Evolutionary conservation across 1,140 invertebrate species (phyloP), one percentile per base, ranked within the genome.

Genomic region (Drosophila setifemur): DNA sequence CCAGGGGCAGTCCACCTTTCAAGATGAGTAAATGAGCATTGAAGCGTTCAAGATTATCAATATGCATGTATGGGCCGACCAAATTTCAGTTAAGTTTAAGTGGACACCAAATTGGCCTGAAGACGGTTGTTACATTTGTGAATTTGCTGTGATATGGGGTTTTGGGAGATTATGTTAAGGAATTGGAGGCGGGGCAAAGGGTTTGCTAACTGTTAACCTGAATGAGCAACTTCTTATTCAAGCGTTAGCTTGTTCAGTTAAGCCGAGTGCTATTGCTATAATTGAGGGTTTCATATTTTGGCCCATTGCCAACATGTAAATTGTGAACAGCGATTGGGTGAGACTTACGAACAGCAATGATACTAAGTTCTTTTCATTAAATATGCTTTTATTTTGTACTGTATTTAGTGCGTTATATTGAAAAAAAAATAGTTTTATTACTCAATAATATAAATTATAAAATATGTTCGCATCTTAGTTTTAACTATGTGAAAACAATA

Each of bases 11-110:
- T 33, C 12, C 57, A 47, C 47, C 57, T 73, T 73, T 73, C 69
- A 64, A 73, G 68, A 73, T 73, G 57, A 53, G 45, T 73, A 73
- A 73, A 64, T 73, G 69, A 73, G 69, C 69, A 72, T 47, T 73
- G 45, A 45, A 72, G 48, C 69, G 69, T 73, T 73, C 42, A 53
- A 73, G 69, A 73, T 73, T 73, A 73, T 73, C 69, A 73, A 73
- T 73, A 73, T 73, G 68, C 69, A 73, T 73, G 69, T 53, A 47
- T 63, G 68, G 39, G 60, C 16, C 42, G 60, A 29, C 31, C 29
- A 64, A 63, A 64, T 48, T 63, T 40, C 64, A 72, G 68, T 72
- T 52, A 72, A 72, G 45, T 73, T 64, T 35, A 49, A 58, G 42
- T 58, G 66, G 66, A 28, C 26, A 69, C 26, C 23, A 23, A 11